phyloP scores from a whole-genome alignment of 2,113 vertebrate species.

The Crypturellus undulatus region DNA sequence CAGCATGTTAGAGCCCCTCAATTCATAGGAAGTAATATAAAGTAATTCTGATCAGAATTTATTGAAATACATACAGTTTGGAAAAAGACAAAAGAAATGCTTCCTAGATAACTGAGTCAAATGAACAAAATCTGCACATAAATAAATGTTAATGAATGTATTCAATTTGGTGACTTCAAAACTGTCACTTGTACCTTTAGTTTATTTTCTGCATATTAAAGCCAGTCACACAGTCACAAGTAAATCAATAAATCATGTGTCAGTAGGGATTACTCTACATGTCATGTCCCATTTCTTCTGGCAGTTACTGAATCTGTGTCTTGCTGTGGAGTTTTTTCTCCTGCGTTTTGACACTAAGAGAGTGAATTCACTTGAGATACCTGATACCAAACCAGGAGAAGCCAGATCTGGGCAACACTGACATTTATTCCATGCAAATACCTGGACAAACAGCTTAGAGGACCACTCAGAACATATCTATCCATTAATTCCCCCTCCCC shows the following conservation, averaged over 20 bases:
- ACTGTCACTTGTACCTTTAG: background rate
- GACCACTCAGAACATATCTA: background rate
- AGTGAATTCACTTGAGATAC: background rate
- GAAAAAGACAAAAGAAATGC: background rate
- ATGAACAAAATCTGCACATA: fast-evolving
- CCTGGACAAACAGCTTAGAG: background rate
- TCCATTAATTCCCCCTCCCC: background rate
- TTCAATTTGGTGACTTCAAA: background rate
- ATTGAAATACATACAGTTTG: background rate
- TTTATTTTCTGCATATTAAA: background rate
- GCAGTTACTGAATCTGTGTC: background rate
- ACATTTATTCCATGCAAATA: fast-evolving
- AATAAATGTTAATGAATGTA: background rate
- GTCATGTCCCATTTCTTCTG: background rate
- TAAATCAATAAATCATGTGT: slow-evolving; percentile 3
- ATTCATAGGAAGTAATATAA: background rate
- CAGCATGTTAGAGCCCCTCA: fast-evolving
- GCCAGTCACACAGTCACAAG: background rate
- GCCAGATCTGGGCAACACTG: background rate
- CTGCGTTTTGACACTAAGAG: background rate
- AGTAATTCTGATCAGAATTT: background rate
- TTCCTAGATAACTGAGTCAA: background rate
- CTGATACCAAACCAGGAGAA: background rate
- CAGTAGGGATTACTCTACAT: background rate
- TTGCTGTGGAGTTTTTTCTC: background rate